These are phyloP conservation scores for Drosophila phalerata DNA, from an alignment of 2,888 invertebrate genomes.

Conservation along the genomic window DNA sequence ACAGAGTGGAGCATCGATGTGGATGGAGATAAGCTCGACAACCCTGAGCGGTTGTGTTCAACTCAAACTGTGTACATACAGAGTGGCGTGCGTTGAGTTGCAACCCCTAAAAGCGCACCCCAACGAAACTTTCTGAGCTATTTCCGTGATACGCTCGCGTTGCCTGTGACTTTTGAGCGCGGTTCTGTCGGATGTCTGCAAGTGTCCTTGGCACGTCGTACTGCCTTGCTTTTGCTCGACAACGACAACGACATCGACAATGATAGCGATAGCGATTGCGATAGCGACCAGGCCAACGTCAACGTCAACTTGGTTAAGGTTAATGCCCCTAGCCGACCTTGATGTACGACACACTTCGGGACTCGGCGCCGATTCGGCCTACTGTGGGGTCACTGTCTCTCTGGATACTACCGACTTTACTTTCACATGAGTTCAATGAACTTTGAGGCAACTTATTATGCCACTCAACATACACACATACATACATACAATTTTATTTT, in stretches of 20 bases:
- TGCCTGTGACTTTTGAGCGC: constrained; percentile 42
- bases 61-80: constrained; percentile 56
- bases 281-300: constrained; percentile 66
- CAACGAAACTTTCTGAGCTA: constrained; percentile 62
- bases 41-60: constrained; percentile 43
- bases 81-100: constrained; percentile 34
- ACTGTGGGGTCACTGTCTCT: constrained; percentile 41
- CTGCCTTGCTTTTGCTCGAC: constrained; percentile 48
- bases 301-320: constrained; percentile 80
- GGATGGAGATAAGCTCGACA: constrained; percentile 33
- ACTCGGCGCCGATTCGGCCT: constrained; percentile 64
- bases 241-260: not conserved
- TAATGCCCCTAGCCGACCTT: constrained; percentile 85
- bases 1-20: not conserved
- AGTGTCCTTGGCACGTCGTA: constrained; percentile 72
- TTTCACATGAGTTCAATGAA: constrained; percentile 76
- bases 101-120: constrained; percentile 74
- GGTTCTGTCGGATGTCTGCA: constrained; percentile 38
- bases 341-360: constrained; percentile 77
- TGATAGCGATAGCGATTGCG: not conserved
- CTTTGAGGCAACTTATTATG: constrained; percentile 71
- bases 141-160: constrained; percentile 49
- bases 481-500: constrained; percentile 8
- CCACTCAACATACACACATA: constrained; percentile 31
- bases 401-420: constrained; percentile 52